Evolutionary conservation across 2,888 invertebrate genomes (phyloP).

Genomic region (Panzeria rudis): DNA sequence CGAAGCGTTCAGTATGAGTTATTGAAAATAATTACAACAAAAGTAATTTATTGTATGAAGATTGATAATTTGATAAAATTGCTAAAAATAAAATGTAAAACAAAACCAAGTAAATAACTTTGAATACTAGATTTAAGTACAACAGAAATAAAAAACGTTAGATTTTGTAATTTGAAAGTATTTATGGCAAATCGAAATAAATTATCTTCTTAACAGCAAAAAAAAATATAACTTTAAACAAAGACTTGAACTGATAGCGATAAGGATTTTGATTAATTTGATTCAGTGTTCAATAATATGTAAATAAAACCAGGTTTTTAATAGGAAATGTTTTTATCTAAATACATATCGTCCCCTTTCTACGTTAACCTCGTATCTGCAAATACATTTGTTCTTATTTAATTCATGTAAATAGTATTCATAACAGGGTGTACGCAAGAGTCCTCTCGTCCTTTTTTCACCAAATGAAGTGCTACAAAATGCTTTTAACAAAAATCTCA

Average conservation of each 20-base stretch:
- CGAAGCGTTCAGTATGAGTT: slow-evolving; percentile 63
- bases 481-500: no score
- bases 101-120: slow-evolving; percentile 36
- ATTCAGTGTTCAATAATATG: background rate
- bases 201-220: background rate
- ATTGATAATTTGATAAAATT: slow-evolving; percentile 63
- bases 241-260: background rate
- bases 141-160: background rate
- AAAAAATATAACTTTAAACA: background rate
- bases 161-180: slow-evolving; percentile 36
- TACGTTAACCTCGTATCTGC: no score
- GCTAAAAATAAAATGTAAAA: slow-evolving; percentile 26
- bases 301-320: no score
- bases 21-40: slow-evolving; percentile 49
- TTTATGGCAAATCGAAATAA: slow-evolving; percentile 32
- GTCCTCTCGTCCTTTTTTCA: no score
- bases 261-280: background rate
- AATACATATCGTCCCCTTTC: no score
- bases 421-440: no score
- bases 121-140: background rate
- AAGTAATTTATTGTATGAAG: slow-evolving; percentile 40
- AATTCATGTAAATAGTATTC: no score
- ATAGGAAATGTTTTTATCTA: no score
- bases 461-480: no score
- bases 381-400: no score